Conservation (phyloP, 1,140 invertebrate species). For the Drosophila truncata region DNA sequence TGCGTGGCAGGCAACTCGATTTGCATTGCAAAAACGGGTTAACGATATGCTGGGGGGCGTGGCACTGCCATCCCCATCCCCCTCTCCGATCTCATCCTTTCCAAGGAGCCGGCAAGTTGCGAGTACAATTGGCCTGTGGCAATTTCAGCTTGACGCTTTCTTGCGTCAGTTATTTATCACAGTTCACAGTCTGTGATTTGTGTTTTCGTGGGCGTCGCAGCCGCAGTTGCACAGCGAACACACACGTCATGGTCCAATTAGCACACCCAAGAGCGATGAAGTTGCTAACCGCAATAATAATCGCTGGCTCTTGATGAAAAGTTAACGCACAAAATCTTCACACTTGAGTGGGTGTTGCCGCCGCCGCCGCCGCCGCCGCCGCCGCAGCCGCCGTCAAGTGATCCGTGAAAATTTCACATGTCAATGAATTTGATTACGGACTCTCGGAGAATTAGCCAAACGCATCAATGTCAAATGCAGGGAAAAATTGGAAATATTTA, state of each 20-base stretch:
- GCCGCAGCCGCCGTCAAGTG: constrained; percentile 38
- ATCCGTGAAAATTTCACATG: constrained; percentile 78
- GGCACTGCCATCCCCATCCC: background rate
- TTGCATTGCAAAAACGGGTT: constrained; percentile 67
- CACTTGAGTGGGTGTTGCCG: constrained; percentile 52
- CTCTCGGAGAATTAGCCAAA: constrained; percentile 57
- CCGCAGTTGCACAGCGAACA: background rate
- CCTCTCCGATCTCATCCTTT: background rate
- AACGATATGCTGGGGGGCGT: constrained; percentile 22
- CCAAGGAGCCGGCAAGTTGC: constrained; percentile 13
- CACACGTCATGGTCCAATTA: constrained; percentile 75
- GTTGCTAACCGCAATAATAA: constrained; percentile 54
- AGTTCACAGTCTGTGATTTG: constrained; percentile 65
- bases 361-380: too few species aligned
- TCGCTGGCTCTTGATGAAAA: constrained; percentile 43
- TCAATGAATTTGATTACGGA: constrained; percentile 65
- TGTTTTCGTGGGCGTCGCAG: constrained; percentile 38
- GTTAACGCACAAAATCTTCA: constrained; percentile 70
- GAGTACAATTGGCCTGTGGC: constrained; percentile 45
- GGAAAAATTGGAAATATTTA: constrained; percentile 28
- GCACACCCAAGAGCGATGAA: constrained; percentile 54
- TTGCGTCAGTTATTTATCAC: constrained; percentile 76
- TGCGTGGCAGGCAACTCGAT: constrained; percentile 53
- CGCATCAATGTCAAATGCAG: constrained; percentile 26
- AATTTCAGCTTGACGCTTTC: constrained; percentile 48